Percentiles rank a stretch among this genome's conserved stretches.
These are phyloP conservation scores for Stramonita haemastoma DNA, from an alignment of 2,888 invertebrate genomes.

Conservation along the genomic window DNA sequence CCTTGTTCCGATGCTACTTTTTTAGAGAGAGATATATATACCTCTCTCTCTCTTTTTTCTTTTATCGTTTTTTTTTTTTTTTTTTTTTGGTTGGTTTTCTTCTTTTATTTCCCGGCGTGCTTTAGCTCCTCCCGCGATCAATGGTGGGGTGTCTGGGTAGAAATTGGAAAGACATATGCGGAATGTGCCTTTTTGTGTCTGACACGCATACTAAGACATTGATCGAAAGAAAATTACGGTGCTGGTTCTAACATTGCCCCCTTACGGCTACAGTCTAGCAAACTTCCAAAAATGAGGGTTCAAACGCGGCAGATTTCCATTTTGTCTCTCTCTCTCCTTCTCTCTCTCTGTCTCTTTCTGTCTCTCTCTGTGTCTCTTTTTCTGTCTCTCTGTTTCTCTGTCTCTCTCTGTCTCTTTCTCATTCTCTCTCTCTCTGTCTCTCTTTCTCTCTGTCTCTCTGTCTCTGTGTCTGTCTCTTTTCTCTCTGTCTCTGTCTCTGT, in stretches of 20 bases:
- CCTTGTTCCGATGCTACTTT: no score
- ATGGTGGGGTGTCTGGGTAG: slow-evolving; percentile 36
- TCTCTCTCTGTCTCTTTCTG: no score
- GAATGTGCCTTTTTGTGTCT: slow-evolving; percentile 41
- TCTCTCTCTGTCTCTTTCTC: no score
- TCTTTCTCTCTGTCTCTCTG: no score
- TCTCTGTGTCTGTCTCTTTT: no score
- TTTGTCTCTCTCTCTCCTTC: not conserved
- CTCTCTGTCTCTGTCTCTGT: no score
- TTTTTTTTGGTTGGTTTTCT: not conserved
- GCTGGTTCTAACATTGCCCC: slow-evolving; percentile 28
- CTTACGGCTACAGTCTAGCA: slow-evolving; percentile 28
- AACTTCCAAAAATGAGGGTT: slow-evolving; percentile 34
- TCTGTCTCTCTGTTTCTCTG: no score
- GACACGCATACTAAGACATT: slow-evolving; percentile 36
- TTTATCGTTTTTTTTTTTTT: not conserved
- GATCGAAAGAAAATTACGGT: slow-evolving; percentile 42
- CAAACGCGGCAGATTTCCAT: slow-evolving; percentile 38
- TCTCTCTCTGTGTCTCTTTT: no score
- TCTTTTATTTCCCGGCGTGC: not conserved
- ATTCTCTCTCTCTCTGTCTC: no score
- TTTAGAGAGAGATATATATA: no score
- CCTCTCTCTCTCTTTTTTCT: not conserved
- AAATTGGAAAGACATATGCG: slow-evolving; percentile 42
- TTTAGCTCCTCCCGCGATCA: slow-evolving; percentile 27